Evolutionary conservation across 2,888 invertebrate species (phyloP), one percentile per base, ranked within the genome.

Genomic region (Oscheius sp.): DNA sequence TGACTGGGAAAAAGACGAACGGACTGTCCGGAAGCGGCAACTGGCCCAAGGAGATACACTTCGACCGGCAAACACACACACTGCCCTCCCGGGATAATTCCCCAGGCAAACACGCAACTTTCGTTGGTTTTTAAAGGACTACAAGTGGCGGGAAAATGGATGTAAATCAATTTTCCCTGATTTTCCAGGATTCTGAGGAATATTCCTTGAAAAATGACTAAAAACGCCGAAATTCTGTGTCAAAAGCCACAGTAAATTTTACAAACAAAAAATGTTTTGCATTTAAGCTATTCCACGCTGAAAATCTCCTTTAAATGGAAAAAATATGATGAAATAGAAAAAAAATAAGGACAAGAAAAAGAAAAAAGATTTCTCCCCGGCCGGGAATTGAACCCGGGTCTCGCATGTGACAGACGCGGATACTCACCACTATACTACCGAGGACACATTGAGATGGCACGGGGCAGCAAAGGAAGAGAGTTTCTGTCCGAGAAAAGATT

Each of bases 341-440:
- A 35, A 9, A 35, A 35, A 35, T 9, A 35, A 35, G 35, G 35
- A 9, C 35, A 35, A 35, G 35, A 35, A 9, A 35, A 35, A 35
- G 9, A 9, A 2, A 16, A 56, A 69, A 41, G 27, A 6, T 46
- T 59, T 55, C 63, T 72, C 61, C 29, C 25, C 69, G 49, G 69
- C 69, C 69, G 69, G 58, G 69, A 69, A 58, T 69, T 55, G 58
- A 56, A 69, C 55, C 58, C 56, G 69, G 43, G 69, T 69, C 56
- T 58, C 69, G 58, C 69, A 56, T 69, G 69, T 58, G 69, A 56
- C 58, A 69, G 55, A 55, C 55, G 55, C 55, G 69, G 69, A 69
- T 69, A 56, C 58, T 69, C 58, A 69, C 55, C 69, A 69, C 69
- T 69, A 58, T 58, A 69, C 69, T 58, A 56, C 56, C 69, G 58